These are phyloP conservation scores for Aramus guarauna DNA, from an alignment of 2,113 vertebrate genomes.

Conservation along the genomic window DNA sequence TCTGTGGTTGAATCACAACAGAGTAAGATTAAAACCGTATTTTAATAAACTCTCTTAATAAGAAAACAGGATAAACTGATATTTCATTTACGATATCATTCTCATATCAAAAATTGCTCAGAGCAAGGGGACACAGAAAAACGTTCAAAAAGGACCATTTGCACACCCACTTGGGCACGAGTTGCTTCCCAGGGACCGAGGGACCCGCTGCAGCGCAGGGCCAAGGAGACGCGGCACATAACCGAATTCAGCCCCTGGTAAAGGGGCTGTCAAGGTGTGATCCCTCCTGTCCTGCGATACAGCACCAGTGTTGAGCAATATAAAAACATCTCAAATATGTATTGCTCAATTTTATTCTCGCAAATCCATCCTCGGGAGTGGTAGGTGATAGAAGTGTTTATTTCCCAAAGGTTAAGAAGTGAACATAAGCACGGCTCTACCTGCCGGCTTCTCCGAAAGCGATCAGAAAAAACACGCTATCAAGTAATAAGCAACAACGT, in stretches of 20 bases:
- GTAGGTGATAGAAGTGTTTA: fast-evolving
- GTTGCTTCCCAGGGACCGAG: fast-evolving
- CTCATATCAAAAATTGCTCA: background rate
- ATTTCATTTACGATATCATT: background rate
- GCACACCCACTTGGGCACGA: background rate
- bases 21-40: background rate
- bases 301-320: background rate
- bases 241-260: background rate
- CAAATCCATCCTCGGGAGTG: background rate
- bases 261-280: background rate
- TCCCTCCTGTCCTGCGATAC: background rate
- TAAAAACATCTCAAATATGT: background rate
- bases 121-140: background rate
- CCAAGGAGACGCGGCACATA: background rate
- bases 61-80: background rate
- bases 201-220: background rate
- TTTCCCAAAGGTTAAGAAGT: background rate
- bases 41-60: background rate
- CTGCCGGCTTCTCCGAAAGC: background rate
- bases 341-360: background rate
- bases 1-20: background rate
- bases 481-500: background rate
- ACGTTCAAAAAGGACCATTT: background rate
- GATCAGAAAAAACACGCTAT: fast-evolving
- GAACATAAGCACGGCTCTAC: background rate